Evolutionary conservation across 2,797 vertebrate genomes (phyloP), one percentile per base, ranked within the genome.

Genomic region (Emys orbicularis): DNA sequence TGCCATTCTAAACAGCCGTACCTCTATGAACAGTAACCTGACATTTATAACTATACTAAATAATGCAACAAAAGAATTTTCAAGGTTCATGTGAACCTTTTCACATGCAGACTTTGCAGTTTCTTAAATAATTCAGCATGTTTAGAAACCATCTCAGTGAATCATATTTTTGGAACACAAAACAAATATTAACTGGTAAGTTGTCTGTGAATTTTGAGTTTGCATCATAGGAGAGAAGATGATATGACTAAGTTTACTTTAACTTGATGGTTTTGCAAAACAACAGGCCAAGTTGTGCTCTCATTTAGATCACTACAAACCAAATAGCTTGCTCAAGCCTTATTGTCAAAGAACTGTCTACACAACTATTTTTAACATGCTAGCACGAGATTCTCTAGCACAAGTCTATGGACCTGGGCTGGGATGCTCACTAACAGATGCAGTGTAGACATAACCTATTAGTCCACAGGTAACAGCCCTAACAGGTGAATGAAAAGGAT

Each of bases 21-120:
- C 74, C 92, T 96, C 86, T 91, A 31, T 86, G 95, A 97, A 92
- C 82, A 97, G 96, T 93, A 98, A 97, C 92, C 94, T 98, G 98
- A 98, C 98, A 98, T 98, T 98, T 98, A 95, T 96, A 95, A 94
- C 94, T 96, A 4, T 81, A 96, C 94, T 98, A 97, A 98, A 98
- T 98, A 98, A 98, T 98, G 97, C 96, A 98, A 98, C 95, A 98
- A 96, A 98, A 97, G 96, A 96, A 93, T 97, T 97, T 97, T 98
- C 94, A 97, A 95, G 94, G 97, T 97, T 97, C 92, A 79, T 72
- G 85, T 84, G 92, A 92, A 97, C 93, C 91, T 96, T 97, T 97
- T 90, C 90, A 86, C 85, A 95, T 81, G 90, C 94, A 97, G 88
- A 95, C 92, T 96, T 97, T 89, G 87, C 92, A 80, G 86, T 95